Conservation (phyloP, 64 coral and sea anemone species). For the Trachythela sp. region DNA sequence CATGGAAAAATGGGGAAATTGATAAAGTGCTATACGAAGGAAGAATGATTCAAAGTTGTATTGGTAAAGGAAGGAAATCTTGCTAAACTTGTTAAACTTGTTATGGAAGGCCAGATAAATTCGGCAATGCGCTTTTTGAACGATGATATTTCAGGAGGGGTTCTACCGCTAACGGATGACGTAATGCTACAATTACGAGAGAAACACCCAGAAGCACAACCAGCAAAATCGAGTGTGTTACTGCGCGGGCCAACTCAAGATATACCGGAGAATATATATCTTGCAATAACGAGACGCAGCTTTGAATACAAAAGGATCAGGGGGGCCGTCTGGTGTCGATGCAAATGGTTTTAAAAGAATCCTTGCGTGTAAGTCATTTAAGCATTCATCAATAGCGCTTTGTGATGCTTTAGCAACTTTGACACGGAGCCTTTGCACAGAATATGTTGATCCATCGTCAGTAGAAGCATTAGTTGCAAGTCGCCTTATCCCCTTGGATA, state of each 20-base stretch:
- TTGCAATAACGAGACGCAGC: conserved; percentile 35
- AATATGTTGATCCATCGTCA: conserved; percentile 19
- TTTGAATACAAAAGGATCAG: conserved; percentile 23
- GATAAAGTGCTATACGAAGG: background rate
- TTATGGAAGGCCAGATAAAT: conserved; percentile 21
- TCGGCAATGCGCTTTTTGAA: background rate
- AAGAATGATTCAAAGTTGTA: background rate
- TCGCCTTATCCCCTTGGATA: conserved; percentile 8
- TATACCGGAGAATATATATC: background rate
- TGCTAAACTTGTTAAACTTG: conserved; percentile 12
- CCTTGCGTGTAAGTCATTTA: conserved; percentile 54
- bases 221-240: background rate
- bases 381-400: conserved; percentile 11
- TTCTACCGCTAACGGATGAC: conserved; percentile 30
- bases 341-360: conserved; percentile 51
- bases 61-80: background rate
- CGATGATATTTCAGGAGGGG: conserved; percentile 27
- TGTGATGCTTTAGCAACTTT: conserved; percentile 35
- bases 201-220: conserved; percentile 39
- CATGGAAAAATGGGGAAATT: conserved; percentile 16
- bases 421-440: conserved; percentile 28
- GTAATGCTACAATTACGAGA: conserved; percentile 17
- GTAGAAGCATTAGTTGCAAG: conserved; percentile 33
- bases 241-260: conserved; percentile 21
- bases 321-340: conserved; percentile 40